Evolutionary conservation across 2,113 vertebrate genomes (phyloP), one percentile per base, ranked within the genome.

Genomic region (Choloepus hoffmanni): DNA sequence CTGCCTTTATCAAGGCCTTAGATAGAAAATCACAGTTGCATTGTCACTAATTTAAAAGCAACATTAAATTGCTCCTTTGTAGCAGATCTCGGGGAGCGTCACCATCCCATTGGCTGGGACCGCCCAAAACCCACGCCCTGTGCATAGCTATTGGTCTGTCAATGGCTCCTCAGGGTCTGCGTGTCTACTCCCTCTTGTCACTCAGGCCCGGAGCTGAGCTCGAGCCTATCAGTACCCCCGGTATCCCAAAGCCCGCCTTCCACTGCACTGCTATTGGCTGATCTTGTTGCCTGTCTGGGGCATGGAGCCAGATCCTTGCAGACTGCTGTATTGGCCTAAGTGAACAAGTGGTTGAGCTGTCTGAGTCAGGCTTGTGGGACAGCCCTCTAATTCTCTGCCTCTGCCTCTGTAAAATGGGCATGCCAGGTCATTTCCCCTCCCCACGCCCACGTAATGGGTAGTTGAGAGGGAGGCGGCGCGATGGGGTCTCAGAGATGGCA

Each of bases 31-130:
- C 85, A 86, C 7, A 58, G 58, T 43, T 43, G 11, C 28, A 68
- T 50, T 68, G 30, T 28, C 40, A 45, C 45, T 89, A n/a, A 85
- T 67, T 88, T 85, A 36, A 77, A 89, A 65, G 73, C 72, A 92
- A 85, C 13, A 36, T 82, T 30, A 62, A 89, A 1, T 60, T 84
- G 28, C 68, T 60, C 6, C 36, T 86, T 94, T 43, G 62, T 24
- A 72, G 36, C 36, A 60, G 50, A 19, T 16, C 67, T 81, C 70
- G 53, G 63, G 43, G 10, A 1, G 15, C n/a, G 36, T 33, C 86
- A 87, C 55, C 62, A 36, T 93, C 26, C 40, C 60, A 92, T 77
- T 93, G 87, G 67, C 58, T 95, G 60, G 13, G 53, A 53, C 0
- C 3, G 53, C 24, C 48, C 82, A 48, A 92, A 74, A 60, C 43